Percentiles rank a stretch among this genome's conserved stretches.
Evolutionary conservation across 2,113 vertebrate species (phyloP).

Genomic region (Camelus dromedarius): DNA sequence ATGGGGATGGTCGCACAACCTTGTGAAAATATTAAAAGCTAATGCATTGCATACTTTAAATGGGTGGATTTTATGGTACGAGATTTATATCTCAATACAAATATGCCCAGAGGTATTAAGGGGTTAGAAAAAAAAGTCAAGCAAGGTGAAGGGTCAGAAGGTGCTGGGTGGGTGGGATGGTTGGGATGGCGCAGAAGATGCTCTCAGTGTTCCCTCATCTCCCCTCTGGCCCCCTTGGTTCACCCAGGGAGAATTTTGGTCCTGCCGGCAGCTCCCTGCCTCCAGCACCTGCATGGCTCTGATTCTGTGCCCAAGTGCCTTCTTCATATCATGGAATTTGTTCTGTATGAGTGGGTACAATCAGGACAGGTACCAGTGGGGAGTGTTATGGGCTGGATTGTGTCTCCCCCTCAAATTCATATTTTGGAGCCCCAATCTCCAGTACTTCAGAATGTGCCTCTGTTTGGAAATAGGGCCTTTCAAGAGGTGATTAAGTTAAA

Average conservation of each 20-base stretch:
- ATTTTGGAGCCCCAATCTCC: not conserved
- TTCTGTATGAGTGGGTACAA: not conserved
- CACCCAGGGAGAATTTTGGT: not conserved
- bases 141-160: not conserved
- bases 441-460: not conserved
- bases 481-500: not conserved
- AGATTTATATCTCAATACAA: not conserved
- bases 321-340: not conserved
- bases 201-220: accelerated
- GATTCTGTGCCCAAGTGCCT: not conserved
- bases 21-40: not conserved
- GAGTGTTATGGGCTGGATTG: not conserved
- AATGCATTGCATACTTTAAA: not conserved
- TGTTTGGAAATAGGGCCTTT: not conserved
- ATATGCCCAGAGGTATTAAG: not conserved
- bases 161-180: not conserved
- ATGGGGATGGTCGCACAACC: not conserved
- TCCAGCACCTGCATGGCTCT: accelerated
- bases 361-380: not conserved
- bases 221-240: not conserved
- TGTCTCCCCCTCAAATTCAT: too few species aligned
- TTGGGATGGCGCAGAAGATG: not conserved
- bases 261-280: not conserved
- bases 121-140: not conserved
- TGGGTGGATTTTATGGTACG: not conserved